Evolutionary conservation across 2,888 invertebrate genomes (phyloP), one percentile per base, ranked within the genome.

Genomic region (Macrosiphum euphorbiae): DNA sequence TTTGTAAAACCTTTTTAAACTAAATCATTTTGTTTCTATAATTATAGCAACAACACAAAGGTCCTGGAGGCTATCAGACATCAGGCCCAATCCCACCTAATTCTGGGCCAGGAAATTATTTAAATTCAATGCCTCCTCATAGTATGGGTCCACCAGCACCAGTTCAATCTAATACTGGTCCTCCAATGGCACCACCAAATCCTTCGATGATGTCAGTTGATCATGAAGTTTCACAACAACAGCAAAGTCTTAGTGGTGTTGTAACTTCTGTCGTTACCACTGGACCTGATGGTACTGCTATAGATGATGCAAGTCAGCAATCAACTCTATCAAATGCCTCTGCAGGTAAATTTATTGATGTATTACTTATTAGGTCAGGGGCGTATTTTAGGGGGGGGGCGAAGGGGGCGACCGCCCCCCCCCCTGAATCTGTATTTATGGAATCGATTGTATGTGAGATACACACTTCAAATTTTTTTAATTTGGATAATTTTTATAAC

Each of bases 271-370:
- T 98, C 95, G 98, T 98, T 95, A 98, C 98, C 95, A 98, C 98
- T 94, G 98, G 98, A 8, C 98, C 98, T 35, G 98, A 98, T 96
- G 98, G 98, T 94, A 97, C 98, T 95, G 97, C 98, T 88, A 97
- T 98, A 95, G 98, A 98, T 96, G 98, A 98, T 96, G 98, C 98
- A 95, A 98, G 98, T 95, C 98, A 98, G 96, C 98, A 98, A 96
- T 98, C 98, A 95, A 98, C 98, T 95, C 97, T 98, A 95, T 98
- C 98, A 94, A 98, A 98, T 96, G 98, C 98, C 94, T 99, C 99
- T 95, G 98, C 98, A 96, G 98, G 95, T 95, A 94, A 91, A n/a
- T n/a, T n/a, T n/a, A n/a, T n/a, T n/a, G n/a, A n/a, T n/a, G n/a
- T n/a, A n/a, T n/a, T n/a, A n/a, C n/a, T n/a, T n/a, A n/a, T n/a